Percentiles rank a stretch among this genome's conserved stretches.
Evolutionary conservation across 1,140 invertebrate species (phyloP).

Genomic region (Calephelis nemesis): DNA sequence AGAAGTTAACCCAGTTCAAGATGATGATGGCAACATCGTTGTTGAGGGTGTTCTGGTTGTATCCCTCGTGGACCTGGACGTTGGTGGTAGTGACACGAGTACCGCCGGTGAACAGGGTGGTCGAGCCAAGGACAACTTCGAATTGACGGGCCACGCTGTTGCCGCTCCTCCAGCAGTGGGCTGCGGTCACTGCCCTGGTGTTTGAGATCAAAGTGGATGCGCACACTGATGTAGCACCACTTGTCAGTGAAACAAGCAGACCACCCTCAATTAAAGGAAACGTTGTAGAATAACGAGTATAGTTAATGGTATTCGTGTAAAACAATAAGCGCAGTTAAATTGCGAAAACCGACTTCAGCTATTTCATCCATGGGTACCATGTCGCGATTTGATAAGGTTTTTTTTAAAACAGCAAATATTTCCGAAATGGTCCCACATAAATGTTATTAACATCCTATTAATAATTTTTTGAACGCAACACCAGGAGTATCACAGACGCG

Average conservation of each 20-base stretch:
- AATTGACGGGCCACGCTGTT: constrained; percentile 11
- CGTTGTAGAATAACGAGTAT: background rate
- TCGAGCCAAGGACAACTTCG: constrained; percentile 23
- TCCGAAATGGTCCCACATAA: too few species aligned
- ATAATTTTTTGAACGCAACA: too few species aligned
- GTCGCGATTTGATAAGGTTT: too few species aligned
- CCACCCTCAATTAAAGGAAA: constrained; percentile 20
- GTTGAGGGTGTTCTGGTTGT: constrained; percentile 26
- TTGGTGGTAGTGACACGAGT: constrained; percentile 23
- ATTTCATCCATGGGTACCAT: too few species aligned
- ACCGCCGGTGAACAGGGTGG: constrained; percentile 27
- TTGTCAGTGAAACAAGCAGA: constrained; percentile 17
- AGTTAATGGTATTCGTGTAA: background rate
- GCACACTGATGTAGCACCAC: constrained; percentile 24
- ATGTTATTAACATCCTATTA: too few species aligned
- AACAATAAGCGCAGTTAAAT: constrained; percentile 10
- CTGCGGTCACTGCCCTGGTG: constrained; percentile 19
- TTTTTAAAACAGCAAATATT: too few species aligned
- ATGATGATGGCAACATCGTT: constrained; percentile 35
- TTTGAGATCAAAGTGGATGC: constrained; percentile 24
- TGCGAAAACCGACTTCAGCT: too few species aligned
- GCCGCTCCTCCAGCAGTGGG: constrained; percentile 24
- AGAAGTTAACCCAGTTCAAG: constrained; percentile 23
- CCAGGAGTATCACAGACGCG: too few species aligned
- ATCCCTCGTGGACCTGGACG: constrained; percentile 27